Conservation (phyloP, 2,797 vertebrate species). For the Orestias chungarensis region DNA sequence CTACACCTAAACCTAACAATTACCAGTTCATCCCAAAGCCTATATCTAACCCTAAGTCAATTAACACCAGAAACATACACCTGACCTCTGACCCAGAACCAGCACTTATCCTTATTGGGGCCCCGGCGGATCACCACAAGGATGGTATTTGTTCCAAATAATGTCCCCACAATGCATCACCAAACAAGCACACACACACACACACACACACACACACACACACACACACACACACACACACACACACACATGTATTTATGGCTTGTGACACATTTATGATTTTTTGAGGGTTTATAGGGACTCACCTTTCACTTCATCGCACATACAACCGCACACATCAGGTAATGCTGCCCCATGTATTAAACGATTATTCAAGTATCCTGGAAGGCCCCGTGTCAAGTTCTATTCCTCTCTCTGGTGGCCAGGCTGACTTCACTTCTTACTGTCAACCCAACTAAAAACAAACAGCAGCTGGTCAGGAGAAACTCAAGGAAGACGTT, state of each 20-base stretch:
- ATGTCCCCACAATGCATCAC: too few relatives aligned
- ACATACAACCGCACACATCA: constrained; percentile 11
- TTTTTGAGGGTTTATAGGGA: neutral
- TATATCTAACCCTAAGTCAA: too few relatives aligned
- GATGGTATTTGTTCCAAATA: too few relatives aligned
- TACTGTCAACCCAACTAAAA: constrained; percentile 64
- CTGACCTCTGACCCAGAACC: too few relatives aligned
- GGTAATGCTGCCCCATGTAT: constrained; percentile 50
- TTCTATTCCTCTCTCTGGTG: constrained; percentile 20
- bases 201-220: too few relatives aligned
- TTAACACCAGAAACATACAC: too few relatives aligned
- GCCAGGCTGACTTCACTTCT: constrained; percentile 55
- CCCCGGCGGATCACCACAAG: too few relatives aligned
- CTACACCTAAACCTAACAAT: too few relatives aligned
- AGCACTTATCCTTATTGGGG: too few relatives aligned
- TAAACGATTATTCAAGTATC: constrained; percentile 46
- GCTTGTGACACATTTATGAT: neutral
- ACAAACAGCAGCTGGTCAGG: constrained; percentile 71
- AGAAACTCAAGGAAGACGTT: constrained; percentile 72
- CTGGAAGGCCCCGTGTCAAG: constrained; percentile 54
- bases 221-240: constrained; percentile 14
- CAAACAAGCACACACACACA: too few relatives aligned
- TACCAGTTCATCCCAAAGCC: too few relatives aligned
- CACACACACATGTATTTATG: neutral
- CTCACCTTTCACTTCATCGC: neutral